A percentile compares a stretch with the other conserved stretches of the same genome.
These are phyloP conservation scores for Oxytorus armatus DNA, from an alignment of 2,888 invertebrate species.

Conservation along the genomic window DNA sequence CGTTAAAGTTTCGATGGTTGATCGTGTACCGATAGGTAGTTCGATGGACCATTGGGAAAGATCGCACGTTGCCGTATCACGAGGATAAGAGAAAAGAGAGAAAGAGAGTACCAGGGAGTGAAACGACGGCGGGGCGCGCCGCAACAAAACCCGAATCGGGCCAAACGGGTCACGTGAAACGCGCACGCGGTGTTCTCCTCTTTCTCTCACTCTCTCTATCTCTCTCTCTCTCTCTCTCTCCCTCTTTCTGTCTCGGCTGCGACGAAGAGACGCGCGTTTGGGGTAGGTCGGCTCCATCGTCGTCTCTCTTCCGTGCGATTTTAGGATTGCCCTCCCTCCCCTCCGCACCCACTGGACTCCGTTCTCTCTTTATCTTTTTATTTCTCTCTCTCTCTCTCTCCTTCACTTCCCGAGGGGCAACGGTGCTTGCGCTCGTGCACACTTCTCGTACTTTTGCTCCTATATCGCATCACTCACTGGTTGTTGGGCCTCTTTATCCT, in stretches of 20 bases:
- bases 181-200: slow-evolving; percentile 54
- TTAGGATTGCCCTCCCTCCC: slow-evolving; percentile 37
- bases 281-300: slow-evolving; percentile 70
- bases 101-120: slow-evolving; percentile 1
- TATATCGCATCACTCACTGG: slow-evolving; percentile 14
- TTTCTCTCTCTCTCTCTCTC: slow-evolving; percentile 31
- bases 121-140: slow-evolving; percentile 10
- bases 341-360: slow-evolving; percentile 36
- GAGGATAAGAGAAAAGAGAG: slow-evolving; percentile 31
- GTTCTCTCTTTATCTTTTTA: slow-evolving; percentile 32
- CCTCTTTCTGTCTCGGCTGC: slow-evolving; percentile 26
- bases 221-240: slow-evolving; percentile 2
- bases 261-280: slow-evolving; percentile 57
- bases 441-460: slow-evolving; percentile 66
- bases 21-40: slow-evolving; percentile 25
- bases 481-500: slow-evolving; percentile 20
- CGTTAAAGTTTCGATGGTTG: slow-evolving; percentile 11
- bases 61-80: slow-evolving; percentile 12
- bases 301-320: slow-evolving; percentile 66
- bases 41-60: slow-evolving; percentile 12
- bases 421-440: slow-evolving; percentile 68
- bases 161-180: slow-evolving; percentile 71
- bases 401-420: slow-evolving; percentile 48
- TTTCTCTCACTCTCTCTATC: background rate
- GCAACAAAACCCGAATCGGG: slow-evolving; percentile 65